These are phyloP conservation scores for honey bee (Apis mellifera) DNA, from an alignment of 1,140 invertebrate genomes.

Conservation along the genomic window Amel_HAv3.1 CM009936.2:285501-286000, in stretches of 20 bases:
- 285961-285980: too few species aligned
- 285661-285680: not conserved
- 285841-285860: not conserved
- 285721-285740: not conserved
- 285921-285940: not conserved
- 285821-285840: not conserved
- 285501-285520: too few species aligned
- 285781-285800: not conserved
- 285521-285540: too few species aligned
- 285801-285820: not conserved
- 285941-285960: too few species aligned
- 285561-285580: too few species aligned
- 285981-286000: too few species aligned
- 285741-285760: not conserved
- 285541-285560: too few species aligned
- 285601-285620: too few species aligned
- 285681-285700: not conserved
- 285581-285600: too few species aligned
- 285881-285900: conserved; percentile 15
- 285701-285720: not conserved
- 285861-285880: not conserved
- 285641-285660: not conserved
- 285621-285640: too few species aligned
- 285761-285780: not conserved
- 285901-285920: conserved; percentile 19